phyloP scores from a whole-genome alignment of 1,140 invertebrate genomes.

The Eubasilissa regina region DNA sequence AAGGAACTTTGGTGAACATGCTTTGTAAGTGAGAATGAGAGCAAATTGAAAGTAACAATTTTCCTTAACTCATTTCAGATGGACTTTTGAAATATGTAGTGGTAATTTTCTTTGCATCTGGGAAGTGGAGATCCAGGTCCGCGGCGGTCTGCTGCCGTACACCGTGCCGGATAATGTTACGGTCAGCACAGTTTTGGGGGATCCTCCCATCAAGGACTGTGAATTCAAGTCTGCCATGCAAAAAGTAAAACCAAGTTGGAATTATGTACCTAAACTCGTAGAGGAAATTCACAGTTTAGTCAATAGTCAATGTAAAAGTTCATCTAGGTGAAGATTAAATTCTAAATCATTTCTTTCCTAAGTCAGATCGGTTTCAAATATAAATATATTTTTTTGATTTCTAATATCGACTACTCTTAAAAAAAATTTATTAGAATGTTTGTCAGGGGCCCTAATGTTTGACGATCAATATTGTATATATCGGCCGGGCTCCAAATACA shows the following conservation, averaged over 20 bases:
- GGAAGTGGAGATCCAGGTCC: neutral
- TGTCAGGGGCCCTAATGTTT: too few species aligned
- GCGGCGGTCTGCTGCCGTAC: neutral
- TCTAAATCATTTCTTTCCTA: too few species aligned
- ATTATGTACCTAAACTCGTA: neutral
- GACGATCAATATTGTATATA: too few species aligned
- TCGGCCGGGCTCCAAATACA: too few species aligned
- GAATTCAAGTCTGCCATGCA: conserved; percentile 3
- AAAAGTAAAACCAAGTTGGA: neutral
- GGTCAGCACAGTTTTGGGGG: neutral
- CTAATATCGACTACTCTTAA: too few species aligned
- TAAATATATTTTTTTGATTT: too few species aligned
- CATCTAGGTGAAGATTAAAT: neutral
- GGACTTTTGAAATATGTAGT: conserved; percentile 21
- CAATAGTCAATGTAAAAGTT: neutral
- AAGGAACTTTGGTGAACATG: too few species aligned
- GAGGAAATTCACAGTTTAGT: conserved; percentile 4
- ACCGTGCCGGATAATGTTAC: conserved; percentile 10
- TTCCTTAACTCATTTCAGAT: conserved; percentile 19
- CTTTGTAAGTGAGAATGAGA: too few species aligned
- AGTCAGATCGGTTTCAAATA: too few species aligned
- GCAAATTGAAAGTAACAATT: too few species aligned
- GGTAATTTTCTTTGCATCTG: neutral
- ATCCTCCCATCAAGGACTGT: neutral
- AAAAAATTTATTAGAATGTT: too few species aligned